phyloP scores from a whole-genome alignment of 2,797 vertebrate genomes.

The Pelobates cultripes region DNA sequence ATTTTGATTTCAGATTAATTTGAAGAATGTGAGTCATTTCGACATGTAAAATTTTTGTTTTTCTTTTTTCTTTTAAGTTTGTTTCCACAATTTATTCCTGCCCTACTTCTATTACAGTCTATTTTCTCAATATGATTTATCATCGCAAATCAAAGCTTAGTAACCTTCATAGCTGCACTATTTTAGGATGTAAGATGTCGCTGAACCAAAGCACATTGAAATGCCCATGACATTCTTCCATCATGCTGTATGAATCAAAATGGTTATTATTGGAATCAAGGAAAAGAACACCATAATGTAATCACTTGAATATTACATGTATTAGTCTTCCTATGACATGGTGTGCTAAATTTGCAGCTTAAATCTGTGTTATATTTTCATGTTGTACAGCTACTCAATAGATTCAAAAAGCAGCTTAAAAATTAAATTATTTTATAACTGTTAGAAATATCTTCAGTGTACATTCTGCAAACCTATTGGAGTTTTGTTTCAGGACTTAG shows the following conservation, averaged over 20 bases:
- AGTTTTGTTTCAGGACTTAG: too few species aligned
- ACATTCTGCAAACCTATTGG: too few species aligned
- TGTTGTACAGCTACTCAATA: neutral
- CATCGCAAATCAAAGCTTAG: neutral
- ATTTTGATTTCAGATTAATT: too few species aligned
- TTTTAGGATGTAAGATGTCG: neutral
- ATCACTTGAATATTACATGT: neutral
- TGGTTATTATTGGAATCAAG: neutral
- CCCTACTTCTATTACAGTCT: too few species aligned
- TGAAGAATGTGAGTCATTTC: too few species aligned
- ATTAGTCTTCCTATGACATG: neutral
- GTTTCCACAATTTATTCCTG: too few species aligned
- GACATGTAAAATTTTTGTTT: too few species aligned
- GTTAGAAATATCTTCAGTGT: too few species aligned
- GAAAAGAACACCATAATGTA: neutral
- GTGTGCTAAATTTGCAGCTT: neutral
- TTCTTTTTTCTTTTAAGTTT: too few species aligned
- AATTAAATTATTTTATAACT: too few species aligned
- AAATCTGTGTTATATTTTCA: neutral
- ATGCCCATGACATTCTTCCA: neutral
- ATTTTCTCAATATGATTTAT: neutral
- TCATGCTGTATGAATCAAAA: neutral
- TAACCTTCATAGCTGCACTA: neutral
- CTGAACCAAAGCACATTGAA: neutral
- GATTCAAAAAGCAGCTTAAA: too few species aligned